phyloP scores from a whole-genome alignment of 2,888 invertebrate species.

The Agrilus mali region DNA sequence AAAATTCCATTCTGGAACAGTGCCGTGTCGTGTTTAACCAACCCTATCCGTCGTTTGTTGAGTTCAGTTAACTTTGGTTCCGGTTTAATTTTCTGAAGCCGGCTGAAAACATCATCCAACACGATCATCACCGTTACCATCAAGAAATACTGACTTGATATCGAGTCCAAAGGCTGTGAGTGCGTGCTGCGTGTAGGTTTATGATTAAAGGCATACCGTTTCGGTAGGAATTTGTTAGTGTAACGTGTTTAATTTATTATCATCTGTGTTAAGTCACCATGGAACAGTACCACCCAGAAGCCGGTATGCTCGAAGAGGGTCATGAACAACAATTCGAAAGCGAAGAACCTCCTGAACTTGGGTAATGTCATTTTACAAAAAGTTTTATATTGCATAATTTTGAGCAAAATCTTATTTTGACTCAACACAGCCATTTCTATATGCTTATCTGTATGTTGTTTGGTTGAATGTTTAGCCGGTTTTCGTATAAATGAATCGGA shows the following conservation, averaged over 20 bases:
- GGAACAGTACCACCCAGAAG: slow-evolving; percentile 38
- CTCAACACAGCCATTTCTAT: no score
- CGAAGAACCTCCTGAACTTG: slow-evolving; percentile 44
- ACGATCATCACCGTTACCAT: slow-evolving; percentile 6
- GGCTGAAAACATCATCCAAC: no score
- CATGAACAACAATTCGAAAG: slow-evolving; percentile 63
- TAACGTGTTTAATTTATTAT: slow-evolving; percentile 1
- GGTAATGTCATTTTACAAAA: slow-evolving; percentile 29
- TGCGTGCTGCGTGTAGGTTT: slow-evolving; percentile 11
- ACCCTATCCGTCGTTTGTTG: not conserved
- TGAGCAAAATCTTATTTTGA: no score
- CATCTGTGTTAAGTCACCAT: slow-evolving; percentile 11
- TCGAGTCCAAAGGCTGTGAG: slow-evolving; percentile 23
- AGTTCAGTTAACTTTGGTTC: slow-evolving; percentile 14
- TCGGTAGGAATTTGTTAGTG: slow-evolving; percentile 1
- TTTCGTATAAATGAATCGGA: no score
- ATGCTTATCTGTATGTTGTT: no score
- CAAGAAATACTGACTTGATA: slow-evolving; percentile 23
- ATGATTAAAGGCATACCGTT: slow-evolving; percentile 3
- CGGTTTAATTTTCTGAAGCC: slow-evolving; percentile 7
- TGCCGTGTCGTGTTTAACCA: not conserved
- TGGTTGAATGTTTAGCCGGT: no score
- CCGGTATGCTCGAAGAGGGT: slow-evolving; percentile 52
- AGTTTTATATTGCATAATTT: no score
- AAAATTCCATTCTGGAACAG: not conserved